A percentile compares a stretch with the other conserved stretches of the same genome.
Conservation (phyloP, 1,140 invertebrate genomes). For the Thaumatotibia leucotreta region DNA sequence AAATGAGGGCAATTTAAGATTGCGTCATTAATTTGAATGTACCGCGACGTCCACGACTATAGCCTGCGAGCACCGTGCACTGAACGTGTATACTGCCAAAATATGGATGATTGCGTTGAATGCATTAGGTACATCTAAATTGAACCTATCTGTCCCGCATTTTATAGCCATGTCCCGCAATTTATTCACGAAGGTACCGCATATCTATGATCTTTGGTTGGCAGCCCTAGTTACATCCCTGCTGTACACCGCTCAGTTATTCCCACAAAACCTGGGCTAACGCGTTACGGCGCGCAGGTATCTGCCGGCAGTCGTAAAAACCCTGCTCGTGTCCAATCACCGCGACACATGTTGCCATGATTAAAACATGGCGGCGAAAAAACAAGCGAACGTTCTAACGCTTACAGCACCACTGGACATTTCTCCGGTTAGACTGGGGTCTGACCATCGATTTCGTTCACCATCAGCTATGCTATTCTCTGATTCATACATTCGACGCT, state of each 20-base stretch:
- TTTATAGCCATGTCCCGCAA: too few species aligned
- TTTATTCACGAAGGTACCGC: too few species aligned
- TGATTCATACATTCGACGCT: not conserved
- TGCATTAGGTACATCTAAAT: too few species aligned
- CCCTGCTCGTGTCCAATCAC: slow-evolving; percentile 25
- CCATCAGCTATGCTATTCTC: not conserved
- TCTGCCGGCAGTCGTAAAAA: not conserved
- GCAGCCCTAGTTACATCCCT: too few species aligned
- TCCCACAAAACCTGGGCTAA: not conserved
- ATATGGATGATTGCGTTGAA: too few species aligned
- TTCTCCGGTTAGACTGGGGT: not conserved
- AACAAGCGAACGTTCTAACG: not conserved
- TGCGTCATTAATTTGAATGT: too few species aligned
- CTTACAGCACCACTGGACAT: not conserved
- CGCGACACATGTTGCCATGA: slow-evolving; percentile 26
- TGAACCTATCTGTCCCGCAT: too few species aligned
- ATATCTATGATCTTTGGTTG: too few species aligned
- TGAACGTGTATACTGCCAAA: too few species aligned
- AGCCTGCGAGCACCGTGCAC: too few species aligned
- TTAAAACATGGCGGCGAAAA: slow-evolving; percentile 14
- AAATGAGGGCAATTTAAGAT: too few species aligned
- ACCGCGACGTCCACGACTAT: too few species aligned
- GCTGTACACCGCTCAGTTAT: slow-evolving; percentile 1
- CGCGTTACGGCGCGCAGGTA: slow-evolving; percentile 1
- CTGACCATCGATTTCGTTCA: not conserved